Conservation (phyloP, 1,140 invertebrate species). For the Capitella teleta region DNA sequence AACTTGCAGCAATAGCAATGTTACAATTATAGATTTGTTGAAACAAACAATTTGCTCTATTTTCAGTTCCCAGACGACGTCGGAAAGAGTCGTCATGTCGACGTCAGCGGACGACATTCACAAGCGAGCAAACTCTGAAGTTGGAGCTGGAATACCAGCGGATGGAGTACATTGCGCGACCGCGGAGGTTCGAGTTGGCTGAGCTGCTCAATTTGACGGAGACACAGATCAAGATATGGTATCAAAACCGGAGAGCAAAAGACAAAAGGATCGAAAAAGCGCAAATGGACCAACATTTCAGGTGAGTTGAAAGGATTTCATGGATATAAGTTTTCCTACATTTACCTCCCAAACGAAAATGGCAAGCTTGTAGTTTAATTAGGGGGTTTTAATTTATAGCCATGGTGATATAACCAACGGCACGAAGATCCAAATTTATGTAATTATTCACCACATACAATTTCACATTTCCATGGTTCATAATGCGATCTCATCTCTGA, state of each 20-base stretch:
- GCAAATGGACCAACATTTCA: conserved; percentile 67
- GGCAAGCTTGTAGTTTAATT: too few species aligned
- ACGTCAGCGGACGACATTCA: conserved; percentile 86
- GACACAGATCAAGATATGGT: conserved; percentile 92
- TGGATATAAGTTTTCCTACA: too few species aligned
- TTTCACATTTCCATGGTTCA: too few species aligned
- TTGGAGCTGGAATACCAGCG: conserved; percentile 81
- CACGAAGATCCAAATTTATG: too few species aligned
- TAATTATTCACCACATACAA: too few species aligned
- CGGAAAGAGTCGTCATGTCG: conserved; percentile 73
- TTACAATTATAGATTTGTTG: too few species aligned
- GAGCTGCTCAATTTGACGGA: conserved; percentile 70
- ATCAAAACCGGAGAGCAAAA: conserved; percentile 88
- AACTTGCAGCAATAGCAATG: too few species aligned
- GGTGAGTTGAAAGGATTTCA: conserved; percentile 1
- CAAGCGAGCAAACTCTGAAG: conserved; percentile 77
- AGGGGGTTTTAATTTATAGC: too few species aligned
- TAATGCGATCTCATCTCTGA: too few species aligned
- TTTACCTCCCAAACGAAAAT: too few species aligned
- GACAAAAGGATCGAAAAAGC: conserved; percentile 93
- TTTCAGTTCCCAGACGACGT: conserved; percentile 65
- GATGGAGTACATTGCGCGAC: conserved; percentile 81
- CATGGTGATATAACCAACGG: too few species aligned
- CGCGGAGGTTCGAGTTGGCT: conserved; percentile 73
- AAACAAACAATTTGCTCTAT: not conserved